Conservation (phyloP, 2,113 vertebrate genomes). For the Gymnarchus niloticus region DNA sequence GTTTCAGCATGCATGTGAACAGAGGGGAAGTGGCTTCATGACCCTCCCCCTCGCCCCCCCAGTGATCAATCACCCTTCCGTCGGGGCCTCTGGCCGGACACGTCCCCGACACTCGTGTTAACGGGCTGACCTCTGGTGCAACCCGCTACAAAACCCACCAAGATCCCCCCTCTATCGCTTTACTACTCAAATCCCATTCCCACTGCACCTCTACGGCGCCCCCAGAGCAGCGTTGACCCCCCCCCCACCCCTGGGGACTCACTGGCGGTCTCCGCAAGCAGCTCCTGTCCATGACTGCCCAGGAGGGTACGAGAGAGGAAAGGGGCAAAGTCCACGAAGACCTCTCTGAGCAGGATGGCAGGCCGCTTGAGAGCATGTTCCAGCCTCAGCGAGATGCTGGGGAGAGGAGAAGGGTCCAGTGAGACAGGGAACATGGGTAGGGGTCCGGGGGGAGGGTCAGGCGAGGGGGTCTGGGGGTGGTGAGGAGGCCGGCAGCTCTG, state of each 20-base stretch:
- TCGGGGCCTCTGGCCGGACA: conserved; percentile 97
- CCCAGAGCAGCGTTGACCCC: background rate
- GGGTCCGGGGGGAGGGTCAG: background rate
- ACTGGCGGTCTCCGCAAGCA: conserved; percentile 97
- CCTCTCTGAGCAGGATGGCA: conserved; percentile 88
- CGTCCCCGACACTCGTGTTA: conserved; percentile 97
- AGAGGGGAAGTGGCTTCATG: conserved; percentile 45
- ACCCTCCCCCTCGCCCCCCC: conserved; percentile 56
- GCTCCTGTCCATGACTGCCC: conserved; percentile 95
- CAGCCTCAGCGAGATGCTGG: conserved; percentile 89
- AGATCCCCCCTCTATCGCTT: conserved; percentile 58
- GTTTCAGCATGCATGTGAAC: too few relatives aligned
- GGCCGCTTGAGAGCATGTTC: conserved; percentile 91
- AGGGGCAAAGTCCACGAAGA: conserved; percentile 97
- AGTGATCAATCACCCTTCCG: conserved; percentile 99
- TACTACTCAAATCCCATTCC: conserved; percentile 63
- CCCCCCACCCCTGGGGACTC: conserved; percentile 51
- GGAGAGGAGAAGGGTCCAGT: background rate
- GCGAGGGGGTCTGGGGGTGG: too few relatives aligned
- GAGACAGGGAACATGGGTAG: background rate
- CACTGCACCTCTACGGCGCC: conserved; percentile 13
- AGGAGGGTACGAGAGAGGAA: conserved; percentile 95
- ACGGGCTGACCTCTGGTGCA: conserved; percentile 87
- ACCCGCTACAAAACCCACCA: conserved; percentile 64
- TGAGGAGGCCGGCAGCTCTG: background rate